A percentile compares a stretch with the other conserved stretches of the same genome.
phyloP scores from a whole-genome alignment of 2,888 invertebrate species.

The Andrena trimmerana region DNA sequence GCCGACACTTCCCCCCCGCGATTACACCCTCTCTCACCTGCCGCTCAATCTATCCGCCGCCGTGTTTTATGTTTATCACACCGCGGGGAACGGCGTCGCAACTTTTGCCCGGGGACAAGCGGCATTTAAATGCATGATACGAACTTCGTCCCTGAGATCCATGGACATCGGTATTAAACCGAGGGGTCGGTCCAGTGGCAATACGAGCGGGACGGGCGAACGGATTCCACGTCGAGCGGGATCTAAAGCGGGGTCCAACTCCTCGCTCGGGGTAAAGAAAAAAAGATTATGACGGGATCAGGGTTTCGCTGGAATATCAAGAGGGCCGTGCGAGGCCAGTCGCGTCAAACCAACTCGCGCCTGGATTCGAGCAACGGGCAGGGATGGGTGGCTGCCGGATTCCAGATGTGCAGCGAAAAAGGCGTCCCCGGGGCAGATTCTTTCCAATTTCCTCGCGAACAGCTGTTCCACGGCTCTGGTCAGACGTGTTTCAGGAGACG shows the following conservation, averaged over 20 bases:
- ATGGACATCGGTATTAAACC: slow-evolving; percentile 25
- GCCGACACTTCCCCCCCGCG: not conserved
- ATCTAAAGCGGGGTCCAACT: not conserved
- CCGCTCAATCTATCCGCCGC: slow-evolving; percentile 10
- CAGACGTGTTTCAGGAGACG: slow-evolving; percentile 49
- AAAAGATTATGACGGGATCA: slow-evolving; percentile 4
- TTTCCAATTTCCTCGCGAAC: slow-evolving; percentile 62
- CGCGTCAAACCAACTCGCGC: not conserved
- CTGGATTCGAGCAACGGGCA: not conserved
- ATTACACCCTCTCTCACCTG: not conserved
- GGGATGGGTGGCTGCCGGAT: slow-evolving; percentile 8
- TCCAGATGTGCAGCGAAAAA: slow-evolving; percentile 41
- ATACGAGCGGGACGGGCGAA: slow-evolving; percentile 3
- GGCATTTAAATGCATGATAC: slow-evolving; percentile 59
- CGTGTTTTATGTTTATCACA: slow-evolving; percentile 48
- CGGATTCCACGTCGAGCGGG: not conserved
- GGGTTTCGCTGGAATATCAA: not conserved
- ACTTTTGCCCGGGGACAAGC: slow-evolving; percentile 32
- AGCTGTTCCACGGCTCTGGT: slow-evolving; percentile 48
- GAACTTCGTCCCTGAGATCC: slow-evolving; percentile 21
- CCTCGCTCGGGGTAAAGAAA: not conserved
- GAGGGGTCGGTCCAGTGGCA: not conserved
- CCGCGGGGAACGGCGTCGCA: slow-evolving; percentile 34
- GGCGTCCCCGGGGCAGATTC: slow-evolving; percentile 49
- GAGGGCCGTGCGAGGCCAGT: not conserved